Percentiles rank a stretch among this genome's conserved stretches.
Conservation (phyloP, 2,113 vertebrate genomes). For the Choloepus hoffmanni region DNA sequence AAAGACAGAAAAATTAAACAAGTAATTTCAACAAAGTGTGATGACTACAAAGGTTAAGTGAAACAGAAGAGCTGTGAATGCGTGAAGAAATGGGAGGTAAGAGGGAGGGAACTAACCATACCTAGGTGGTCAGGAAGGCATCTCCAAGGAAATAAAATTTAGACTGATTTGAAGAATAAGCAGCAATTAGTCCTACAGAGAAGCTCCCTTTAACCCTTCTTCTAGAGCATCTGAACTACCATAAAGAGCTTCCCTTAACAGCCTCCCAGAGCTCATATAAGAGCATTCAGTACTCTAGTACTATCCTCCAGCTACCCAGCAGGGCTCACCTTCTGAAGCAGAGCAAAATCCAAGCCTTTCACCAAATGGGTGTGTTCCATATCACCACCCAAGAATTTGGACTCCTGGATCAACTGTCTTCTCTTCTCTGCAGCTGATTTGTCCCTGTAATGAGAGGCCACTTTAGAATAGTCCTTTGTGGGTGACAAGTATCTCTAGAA, state of each 20-base stretch:
- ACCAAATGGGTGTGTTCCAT: slow-evolving; percentile 99
- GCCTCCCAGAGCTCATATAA: background rate
- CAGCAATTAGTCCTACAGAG: slow-evolving; percentile 16
- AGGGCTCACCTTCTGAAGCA: slow-evolving; percentile 95
- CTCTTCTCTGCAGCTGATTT: slow-evolving; percentile 98
- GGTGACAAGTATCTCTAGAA: background rate
- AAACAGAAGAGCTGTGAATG: background rate
- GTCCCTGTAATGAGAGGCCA: slow-evolving; percentile 86
- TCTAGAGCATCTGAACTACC: background rate
- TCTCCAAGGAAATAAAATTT: slow-evolving; percentile 32
- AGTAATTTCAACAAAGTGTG: background rate
- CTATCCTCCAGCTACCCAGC: background rate
- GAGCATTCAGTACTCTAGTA: background rate
- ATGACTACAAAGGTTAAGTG: background rate
- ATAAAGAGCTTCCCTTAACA: background rate
- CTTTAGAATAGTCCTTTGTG: background rate
- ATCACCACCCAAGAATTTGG: slow-evolving; percentile 99
- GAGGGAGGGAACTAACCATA: background rate
- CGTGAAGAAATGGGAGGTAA: background rate
- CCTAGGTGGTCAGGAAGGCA: background rate
- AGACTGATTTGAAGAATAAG: background rate
- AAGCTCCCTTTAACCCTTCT: background rate
- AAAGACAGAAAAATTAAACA: background rate
- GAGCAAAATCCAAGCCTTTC: slow-evolving; percentile 98
- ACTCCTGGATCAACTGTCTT: slow-evolving; percentile 98